Base-by-base conservation (phyloP, 2,113 vertebrate genomes). In the Labrus mixtus region DNA sequence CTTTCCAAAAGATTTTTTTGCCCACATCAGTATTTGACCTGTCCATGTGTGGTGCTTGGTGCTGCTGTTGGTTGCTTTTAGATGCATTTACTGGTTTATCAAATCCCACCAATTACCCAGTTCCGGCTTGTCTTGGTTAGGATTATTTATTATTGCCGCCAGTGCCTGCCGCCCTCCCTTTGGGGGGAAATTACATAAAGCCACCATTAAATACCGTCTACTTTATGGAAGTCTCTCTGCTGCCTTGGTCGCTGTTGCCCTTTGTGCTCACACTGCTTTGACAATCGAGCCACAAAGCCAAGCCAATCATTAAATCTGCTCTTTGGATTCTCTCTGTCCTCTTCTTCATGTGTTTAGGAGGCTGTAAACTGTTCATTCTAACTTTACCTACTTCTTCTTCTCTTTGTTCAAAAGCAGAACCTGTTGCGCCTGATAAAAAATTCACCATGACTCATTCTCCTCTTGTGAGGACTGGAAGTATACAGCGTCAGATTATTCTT, bases 61-160 rank as follows among this genome's bases (percentile, higher is more conserved):
- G 57, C 65, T 64, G 68, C 77, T 68, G 79, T 68, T 76, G 82
- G 64, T 85, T 68, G 78, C 60, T 33, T 83, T 89, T 58, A 85
- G 57, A 37, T 68, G 60, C 56, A 62, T 79, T 79, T 61, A 72
- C 62, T 56, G 72, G 45, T 76, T 78, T 68, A 83, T 85, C 53
- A 84, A 84, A 85, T 67, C 69, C 51, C 68, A 83, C 62, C 80
- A 83, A 83, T 87, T 88, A 87, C 58, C 71, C 54, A 23, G 77
- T 64, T 11, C 73, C 73, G 68, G 62, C 69, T 65, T 85, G 68
- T 68, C 62, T 68, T 65, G 76, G 64, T 74, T 66, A 61, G 57
- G 62, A 73, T 83, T 79, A 76, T 89, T 79, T 87, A 83, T 85
- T 83, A 54, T 54, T 59, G 59, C 73, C 57, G 59, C 73, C 66